Conservation (phyloP, 2,888 invertebrate genomes). For the Callosobruchus maculatus region DNA sequence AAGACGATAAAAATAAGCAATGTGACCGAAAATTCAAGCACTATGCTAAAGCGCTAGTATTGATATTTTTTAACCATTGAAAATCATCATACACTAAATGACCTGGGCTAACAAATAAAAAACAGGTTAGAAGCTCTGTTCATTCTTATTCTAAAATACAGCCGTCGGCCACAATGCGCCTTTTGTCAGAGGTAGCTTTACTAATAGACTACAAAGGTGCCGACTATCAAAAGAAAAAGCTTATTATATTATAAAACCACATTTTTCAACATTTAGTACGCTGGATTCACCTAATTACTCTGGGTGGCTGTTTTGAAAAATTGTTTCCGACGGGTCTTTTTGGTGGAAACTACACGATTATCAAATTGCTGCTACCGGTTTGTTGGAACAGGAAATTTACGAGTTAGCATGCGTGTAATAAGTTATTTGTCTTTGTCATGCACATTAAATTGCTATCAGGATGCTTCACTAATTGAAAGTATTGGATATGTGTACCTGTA, state of each 20-base stretch:
- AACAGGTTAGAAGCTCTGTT: neutral
- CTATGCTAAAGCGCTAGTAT: too few species aligned
- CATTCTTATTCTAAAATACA: neutral
- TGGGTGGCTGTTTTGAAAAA: neutral
- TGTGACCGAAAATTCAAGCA: too few species aligned
- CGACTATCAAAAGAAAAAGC: neutral
- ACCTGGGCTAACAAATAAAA: neutral
- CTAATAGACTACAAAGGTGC: neutral
- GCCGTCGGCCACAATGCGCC: neutral
- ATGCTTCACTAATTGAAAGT: neutral
- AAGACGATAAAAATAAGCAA: too few species aligned
- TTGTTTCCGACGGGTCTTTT: neutral
- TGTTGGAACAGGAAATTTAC: neutral
- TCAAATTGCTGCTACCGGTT: neutral
- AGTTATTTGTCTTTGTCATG: neutral
- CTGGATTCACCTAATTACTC: neutral
- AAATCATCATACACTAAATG: too few species aligned
- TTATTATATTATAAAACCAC: neutral
- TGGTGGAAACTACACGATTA: neutral
- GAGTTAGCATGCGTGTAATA: neutral
- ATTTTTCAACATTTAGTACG: slow-evolving; percentile 2
- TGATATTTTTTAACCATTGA: too few species aligned
- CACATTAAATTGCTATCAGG: neutral
- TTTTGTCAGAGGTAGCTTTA: neutral
- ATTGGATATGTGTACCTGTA: too few species aligned